A percentile compares a stretch with the other conserved stretches of the same genome.
Conservation (phyloP, 2,797 vertebrate genomes). For the Apodemus agrarius region DNA sequence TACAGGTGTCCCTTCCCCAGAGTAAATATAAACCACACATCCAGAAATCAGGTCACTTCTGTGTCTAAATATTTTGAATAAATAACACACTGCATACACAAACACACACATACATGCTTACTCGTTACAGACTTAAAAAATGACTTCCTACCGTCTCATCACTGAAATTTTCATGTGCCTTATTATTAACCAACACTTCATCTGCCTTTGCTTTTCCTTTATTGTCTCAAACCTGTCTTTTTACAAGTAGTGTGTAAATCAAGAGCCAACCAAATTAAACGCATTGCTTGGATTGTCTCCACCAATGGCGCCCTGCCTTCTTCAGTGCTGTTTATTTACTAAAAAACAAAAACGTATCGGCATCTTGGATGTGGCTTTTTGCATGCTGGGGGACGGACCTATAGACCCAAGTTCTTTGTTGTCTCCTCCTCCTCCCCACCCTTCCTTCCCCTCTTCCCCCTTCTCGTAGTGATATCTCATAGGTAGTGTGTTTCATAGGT, state of each 20-base stretch:
- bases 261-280: neutral
- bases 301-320: neutral
- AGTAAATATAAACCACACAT: neutral
- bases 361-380: neutral
- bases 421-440: neutral
- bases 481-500: neutral
- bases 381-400: neutral
- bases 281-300: neutral
- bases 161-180: conserved; percentile 7
- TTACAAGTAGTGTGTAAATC: neutral
- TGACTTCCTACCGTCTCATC: neutral
- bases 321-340: neutral
- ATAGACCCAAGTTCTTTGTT: neutral
- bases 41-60: neutral
- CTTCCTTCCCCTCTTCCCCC: neutral
- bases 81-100: neutral
- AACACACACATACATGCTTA: neutral
- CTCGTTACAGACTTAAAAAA: neutral
- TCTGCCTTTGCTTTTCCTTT: conserved; percentile 14
- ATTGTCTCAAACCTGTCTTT: conserved; percentile 17
- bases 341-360: neutral
- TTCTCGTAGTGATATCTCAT: neutral
- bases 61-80: neutral
- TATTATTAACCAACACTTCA: neutral
- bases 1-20: neutral